phyloP scores from a whole-genome alignment of 2,888 invertebrate species.

The Acleris literana region DNA sequence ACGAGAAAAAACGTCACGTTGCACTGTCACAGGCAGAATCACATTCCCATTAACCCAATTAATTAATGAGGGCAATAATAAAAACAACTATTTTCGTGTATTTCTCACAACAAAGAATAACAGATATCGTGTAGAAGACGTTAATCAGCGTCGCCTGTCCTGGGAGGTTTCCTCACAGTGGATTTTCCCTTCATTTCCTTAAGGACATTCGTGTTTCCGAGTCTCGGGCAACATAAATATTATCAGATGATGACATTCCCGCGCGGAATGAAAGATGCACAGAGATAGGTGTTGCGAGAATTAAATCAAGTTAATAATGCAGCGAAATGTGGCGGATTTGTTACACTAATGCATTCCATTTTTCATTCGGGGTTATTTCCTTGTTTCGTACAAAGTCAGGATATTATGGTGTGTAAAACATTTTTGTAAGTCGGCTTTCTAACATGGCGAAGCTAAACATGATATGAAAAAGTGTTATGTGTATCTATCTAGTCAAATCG shows the following conservation, averaged over 20 bases:
- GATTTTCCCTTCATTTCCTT: slow-evolving; percentile 69
- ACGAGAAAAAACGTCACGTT: slow-evolving; percentile 15
- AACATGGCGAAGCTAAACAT: too few relatives aligned
- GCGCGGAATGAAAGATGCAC: slow-evolving; percentile 48
- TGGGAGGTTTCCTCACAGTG: slow-evolving; percentile 48
- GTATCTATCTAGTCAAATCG: too few relatives aligned
- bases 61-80: slow-evolving; percentile 46
- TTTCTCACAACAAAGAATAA: slow-evolving; percentile 52
- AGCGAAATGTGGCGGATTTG: slow-evolving; percentile 29
- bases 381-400: slow-evolving; percentile 19
- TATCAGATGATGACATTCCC: slow-evolving; percentile 60
- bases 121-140: slow-evolving; percentile 54
- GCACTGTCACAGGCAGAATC: slow-evolving; percentile 36
- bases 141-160: slow-evolving; percentile 59
- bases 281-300: slow-evolving; percentile 34
- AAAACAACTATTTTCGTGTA: slow-evolving; percentile 51
- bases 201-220: slow-evolving; percentile 66
- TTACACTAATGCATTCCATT: slow-evolving; percentile 34
- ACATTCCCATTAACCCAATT: slow-evolving; percentile 44
- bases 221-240: slow-evolving; percentile 55
- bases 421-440: not conserved
- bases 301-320: slow-evolving; percentile 34
- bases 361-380: slow-evolving; percentile 31
- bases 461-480: too few relatives aligned
- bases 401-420: slow-evolving; percentile 3